Percentiles rank a stretch among this genome's conserved stretches.
Evolutionary conservation across 2,797 vertebrate genomes (phyloP).

Genomic region (Phoeniculus purpureus): DNA sequence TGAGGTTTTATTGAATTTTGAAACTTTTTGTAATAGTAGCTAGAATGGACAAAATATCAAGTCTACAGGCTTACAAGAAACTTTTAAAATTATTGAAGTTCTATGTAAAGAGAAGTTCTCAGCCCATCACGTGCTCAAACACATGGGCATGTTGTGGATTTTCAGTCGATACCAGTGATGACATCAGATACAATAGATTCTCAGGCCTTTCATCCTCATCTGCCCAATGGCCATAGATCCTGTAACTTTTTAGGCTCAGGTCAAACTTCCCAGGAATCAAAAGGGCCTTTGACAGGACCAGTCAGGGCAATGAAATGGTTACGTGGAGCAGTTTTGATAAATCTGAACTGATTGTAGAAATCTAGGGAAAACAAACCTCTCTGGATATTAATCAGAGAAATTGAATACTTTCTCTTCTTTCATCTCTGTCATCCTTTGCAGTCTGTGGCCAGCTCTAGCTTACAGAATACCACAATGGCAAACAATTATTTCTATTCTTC

Average conservation of each 20-base stretch:
- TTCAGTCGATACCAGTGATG: neutral
- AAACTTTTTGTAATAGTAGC: neutral
- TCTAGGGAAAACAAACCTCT: neutral
- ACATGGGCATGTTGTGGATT: neutral
- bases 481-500: neutral
- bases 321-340: neutral
- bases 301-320: neutral
- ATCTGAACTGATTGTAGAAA: neutral
- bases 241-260: neutral
- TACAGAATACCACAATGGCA: neutral
- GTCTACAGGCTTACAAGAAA: neutral
- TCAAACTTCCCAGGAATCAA: neutral
- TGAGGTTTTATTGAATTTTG: neutral
- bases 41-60: neutral
- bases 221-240: neutral
- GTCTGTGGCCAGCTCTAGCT: neutral
- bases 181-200: neutral
- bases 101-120: neutral
- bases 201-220: neutral
- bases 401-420: neutral
- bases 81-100: neutral
- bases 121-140: neutral
- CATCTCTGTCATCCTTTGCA: neutral
- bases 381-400: neutral
- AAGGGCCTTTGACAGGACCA: neutral